phyloP scores from a whole-genome alignment of 2,797 vertebrate genomes.

The Acestrorhynchus altus region DNA sequence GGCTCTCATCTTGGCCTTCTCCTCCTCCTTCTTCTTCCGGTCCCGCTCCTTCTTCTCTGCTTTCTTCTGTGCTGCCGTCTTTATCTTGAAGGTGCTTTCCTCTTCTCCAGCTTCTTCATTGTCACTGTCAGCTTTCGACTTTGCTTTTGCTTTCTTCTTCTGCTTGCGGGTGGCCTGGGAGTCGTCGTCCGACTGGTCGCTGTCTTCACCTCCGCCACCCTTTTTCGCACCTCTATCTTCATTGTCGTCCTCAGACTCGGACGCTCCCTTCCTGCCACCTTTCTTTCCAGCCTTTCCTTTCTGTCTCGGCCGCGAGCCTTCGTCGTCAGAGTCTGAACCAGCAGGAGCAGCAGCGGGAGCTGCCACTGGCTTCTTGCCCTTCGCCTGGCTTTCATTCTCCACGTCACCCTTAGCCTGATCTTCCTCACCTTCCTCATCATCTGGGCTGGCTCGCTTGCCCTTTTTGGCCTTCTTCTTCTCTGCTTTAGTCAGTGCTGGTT shows the following conservation, averaged over 20 bases:
- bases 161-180: slow-evolving; percentile 76
- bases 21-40: slow-evolving; percentile 87
- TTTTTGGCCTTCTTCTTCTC: slow-evolving; percentile 94
- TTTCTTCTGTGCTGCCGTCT: slow-evolving; percentile 96
- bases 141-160: slow-evolving; percentile 81
- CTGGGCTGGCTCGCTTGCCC: slow-evolving; percentile 81
- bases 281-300: slow-evolving; percentile 82
- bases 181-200: slow-evolving; percentile 82
- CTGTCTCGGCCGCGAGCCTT: slow-evolving; percentile 67
- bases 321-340: slow-evolving; percentile 79
- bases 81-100: slow-evolving; percentile 86
- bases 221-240: slow-evolving; percentile 68
- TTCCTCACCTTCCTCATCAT: slow-evolving; percentile 83
- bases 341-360: slow-evolving; percentile 64
- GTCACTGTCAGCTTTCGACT: slow-evolving; percentile 65
- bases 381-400: slow-evolving; percentile 80
- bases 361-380: slow-evolving; percentile 70
- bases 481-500: slow-evolving; percentile 68
- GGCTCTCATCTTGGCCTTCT: slow-evolving; percentile 82
- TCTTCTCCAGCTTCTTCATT: slow-evolving; percentile 83
- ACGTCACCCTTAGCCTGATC: slow-evolving; percentile 73
- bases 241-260: slow-evolving; percentile 79
- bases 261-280: slow-evolving; percentile 71
- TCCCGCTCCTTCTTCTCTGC: slow-evolving; percentile 98
- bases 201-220: slow-evolving; percentile 61